A percentile compares a stretch with the other conserved stretches of the same genome.
phyloP scores from a whole-genome alignment of 2,797 vertebrate species.

The Thripadectes ignobilis region DNA sequence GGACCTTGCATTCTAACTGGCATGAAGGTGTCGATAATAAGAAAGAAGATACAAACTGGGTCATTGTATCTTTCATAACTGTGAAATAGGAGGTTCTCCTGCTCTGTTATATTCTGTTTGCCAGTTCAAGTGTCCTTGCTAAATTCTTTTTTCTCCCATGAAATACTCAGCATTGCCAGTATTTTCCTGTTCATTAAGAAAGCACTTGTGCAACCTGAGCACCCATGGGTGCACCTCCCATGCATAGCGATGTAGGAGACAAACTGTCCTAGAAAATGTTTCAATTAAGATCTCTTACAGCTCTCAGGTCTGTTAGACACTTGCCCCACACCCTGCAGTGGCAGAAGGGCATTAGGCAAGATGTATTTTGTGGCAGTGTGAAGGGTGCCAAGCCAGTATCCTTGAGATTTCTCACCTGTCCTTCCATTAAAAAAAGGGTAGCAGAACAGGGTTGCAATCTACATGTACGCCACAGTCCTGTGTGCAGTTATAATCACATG shows the following conservation, averaged over 20 bases:
- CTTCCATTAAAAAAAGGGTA: not conserved
- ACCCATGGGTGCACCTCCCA: not conserved
- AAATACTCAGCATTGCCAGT: not conserved
- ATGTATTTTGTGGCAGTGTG: not conserved
- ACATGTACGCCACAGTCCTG: fast-evolving
- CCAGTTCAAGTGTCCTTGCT: not conserved
- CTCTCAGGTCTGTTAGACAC: not conserved
- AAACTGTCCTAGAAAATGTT: not conserved
- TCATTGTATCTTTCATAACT: not conserved
- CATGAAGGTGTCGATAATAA: not conserved
- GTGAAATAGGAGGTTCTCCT: not conserved
- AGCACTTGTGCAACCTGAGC: not conserved
- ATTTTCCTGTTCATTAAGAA: not conserved
- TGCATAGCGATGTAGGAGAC: not conserved
- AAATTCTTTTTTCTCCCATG: not conserved
- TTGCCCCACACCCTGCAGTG: fast-evolving
- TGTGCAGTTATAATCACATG: not conserved
- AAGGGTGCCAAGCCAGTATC: not conserved
- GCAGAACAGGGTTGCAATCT: not conserved
- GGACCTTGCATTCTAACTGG: not conserved
- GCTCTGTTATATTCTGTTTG: not conserved
- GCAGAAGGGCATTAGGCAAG: not conserved
- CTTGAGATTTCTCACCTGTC: not conserved
- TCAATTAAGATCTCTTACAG: not conserved
- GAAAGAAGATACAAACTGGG: not conserved